A percentile compares a stretch with the other conserved stretches of the same genome.
phyloP scores from a whole-genome alignment of 2,888 invertebrate genomes.

The Aplocera efformata region DNA sequence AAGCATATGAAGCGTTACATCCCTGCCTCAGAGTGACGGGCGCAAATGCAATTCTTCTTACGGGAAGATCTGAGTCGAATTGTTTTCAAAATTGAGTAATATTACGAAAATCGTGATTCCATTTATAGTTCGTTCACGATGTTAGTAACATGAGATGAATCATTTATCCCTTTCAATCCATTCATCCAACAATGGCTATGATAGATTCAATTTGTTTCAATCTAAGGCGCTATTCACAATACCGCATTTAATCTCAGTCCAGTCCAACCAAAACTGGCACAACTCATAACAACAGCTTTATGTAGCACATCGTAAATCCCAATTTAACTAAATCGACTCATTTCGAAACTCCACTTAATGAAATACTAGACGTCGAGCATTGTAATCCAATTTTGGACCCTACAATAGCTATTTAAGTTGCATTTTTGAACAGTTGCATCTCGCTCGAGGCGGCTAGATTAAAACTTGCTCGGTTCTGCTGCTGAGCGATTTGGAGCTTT shows the following conservation, averaged over 20 bases:
- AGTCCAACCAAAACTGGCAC: constrained; percentile 1
- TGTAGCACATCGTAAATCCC: constrained; percentile 31
- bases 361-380: constrained; percentile 29
- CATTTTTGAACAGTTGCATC: neutral
- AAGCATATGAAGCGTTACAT: no score
- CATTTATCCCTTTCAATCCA: no score
- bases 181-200: no score
- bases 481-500: constrained; percentile 3
- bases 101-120: no score
- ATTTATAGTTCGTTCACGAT: no score
- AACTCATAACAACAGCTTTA: constrained; percentile 17
- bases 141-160: no score
- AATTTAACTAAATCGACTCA: constrained; percentile 33
- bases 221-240: neutral
- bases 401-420: neutral
- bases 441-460: neutral
- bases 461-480: neutral
- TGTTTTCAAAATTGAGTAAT: no score
- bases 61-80: no score
- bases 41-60: no score
- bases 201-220: constrained; percentile 2
- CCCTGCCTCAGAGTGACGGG: no score
- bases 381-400: constrained; percentile 2
- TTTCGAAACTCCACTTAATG: constrained; percentile 40
- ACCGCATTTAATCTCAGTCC: constrained; percentile 1